phyloP scores from a whole-genome alignment of 2,888 invertebrate genomes.

The Kryphioiulus occultus region DNA sequence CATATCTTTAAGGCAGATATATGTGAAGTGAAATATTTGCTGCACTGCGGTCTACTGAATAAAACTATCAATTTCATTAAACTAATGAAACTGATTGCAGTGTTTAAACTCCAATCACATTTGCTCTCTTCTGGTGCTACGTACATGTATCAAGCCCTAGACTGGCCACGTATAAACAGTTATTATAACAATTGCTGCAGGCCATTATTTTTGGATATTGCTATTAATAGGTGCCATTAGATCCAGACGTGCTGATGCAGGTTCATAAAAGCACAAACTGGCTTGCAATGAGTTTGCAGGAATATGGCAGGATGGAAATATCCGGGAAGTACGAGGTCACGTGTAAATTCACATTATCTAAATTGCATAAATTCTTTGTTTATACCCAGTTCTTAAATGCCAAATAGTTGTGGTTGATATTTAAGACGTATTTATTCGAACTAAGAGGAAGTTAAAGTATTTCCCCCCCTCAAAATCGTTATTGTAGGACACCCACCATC shows the following conservation, averaged over 20 bases:
- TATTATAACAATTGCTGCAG: neutral
- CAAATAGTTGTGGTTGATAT: no score
- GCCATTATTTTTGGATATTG: neutral
- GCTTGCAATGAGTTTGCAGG: no score
- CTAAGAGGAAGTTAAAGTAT: no score
- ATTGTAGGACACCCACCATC: no score
- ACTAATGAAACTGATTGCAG: conserved; percentile 3
- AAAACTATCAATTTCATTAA: neutral
- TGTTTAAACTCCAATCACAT: neutral
- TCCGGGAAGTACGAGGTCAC: no score
- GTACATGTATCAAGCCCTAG: neutral
- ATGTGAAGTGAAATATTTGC: neutral
- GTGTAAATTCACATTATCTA: no score
- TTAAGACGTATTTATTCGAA: no score
- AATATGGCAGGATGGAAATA: no score
- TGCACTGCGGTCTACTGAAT: neutral
- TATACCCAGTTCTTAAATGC: no score
- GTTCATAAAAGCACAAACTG: neutral
- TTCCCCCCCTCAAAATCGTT: no score
- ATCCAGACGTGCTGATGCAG: neutral
- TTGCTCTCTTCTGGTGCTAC: neutral
- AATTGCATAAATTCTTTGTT: no score
- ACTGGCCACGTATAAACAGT: neutral
- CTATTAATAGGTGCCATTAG: neutral
- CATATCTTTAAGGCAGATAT: neutral